Evolutionary conservation across 2,888 invertebrate species (phyloP).

Genomic region (Villa cingulata): DNA sequence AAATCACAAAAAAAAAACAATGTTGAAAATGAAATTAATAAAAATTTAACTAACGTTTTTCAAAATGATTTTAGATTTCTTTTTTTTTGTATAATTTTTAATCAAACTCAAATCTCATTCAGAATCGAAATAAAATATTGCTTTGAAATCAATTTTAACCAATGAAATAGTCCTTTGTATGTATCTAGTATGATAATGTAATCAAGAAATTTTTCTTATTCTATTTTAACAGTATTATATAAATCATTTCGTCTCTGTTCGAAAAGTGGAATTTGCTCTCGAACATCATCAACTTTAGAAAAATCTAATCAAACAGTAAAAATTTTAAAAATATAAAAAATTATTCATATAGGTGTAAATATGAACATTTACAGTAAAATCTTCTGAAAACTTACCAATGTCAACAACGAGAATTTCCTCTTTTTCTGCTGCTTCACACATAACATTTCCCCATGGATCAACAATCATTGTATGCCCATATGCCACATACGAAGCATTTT

Average conservation of each 20-base stretch:
- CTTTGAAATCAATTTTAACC: too few relatives aligned
- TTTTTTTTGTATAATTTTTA: too few relatives aligned
- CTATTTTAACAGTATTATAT: slow-evolving; percentile 41
- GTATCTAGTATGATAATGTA: too few relatives aligned
- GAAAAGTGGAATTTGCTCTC: slow-evolving; percentile 71
- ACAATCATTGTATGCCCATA: slow-evolving; percentile 80
- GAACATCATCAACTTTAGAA: slow-evolving; percentile 54
- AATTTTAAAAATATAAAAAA: not conserved
- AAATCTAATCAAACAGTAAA: slow-evolving; percentile 43
- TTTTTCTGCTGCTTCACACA: slow-evolving; percentile 51
- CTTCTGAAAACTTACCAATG: slow-evolving; percentile 44
- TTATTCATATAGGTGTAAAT: too few relatives aligned
- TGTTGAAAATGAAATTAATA: too few relatives aligned
- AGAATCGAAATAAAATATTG: too few relatives aligned
- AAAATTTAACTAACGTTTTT: too few relatives aligned
- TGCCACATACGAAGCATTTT: slow-evolving; percentile 62
- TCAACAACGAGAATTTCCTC: slow-evolving; percentile 61
- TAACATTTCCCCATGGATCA: slow-evolving; percentile 64
- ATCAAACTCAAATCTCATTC: too few relatives aligned
- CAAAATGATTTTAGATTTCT: too few relatives aligned
- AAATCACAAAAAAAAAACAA: too few relatives aligned
- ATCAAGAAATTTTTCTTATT: too few relatives aligned
- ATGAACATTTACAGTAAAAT: not conserved
- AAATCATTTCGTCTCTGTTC: slow-evolving; percentile 60
- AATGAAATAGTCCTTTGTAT: too few relatives aligned